These are phyloP conservation scores for Drosophila tropicalis DNA, from an alignment of 1,140 invertebrate genomes.

Conservation along the genomic window DNA sequence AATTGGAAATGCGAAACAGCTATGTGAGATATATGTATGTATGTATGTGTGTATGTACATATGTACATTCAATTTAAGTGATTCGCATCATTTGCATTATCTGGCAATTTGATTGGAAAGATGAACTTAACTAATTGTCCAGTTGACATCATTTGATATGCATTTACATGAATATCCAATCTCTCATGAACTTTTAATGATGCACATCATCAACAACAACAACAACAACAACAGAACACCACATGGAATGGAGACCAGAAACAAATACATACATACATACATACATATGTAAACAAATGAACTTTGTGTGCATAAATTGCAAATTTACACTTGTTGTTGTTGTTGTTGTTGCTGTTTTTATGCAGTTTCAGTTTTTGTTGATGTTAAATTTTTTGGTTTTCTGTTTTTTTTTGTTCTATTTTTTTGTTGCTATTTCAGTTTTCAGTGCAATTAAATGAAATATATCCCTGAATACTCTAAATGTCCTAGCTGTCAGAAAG, in stretches of 20 bases:
- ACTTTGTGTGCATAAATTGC: conserved; percentile 41
- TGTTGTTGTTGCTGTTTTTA: not conserved
- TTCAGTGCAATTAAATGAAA: conserved; percentile 33
- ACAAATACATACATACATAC: not conserved
- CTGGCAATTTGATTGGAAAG: conserved; percentile 20
- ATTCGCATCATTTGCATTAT: no score
- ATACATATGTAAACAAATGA: not conserved
- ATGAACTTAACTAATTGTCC: conserved; percentile 42
- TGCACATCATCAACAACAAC: conserved; percentile 42
- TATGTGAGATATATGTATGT: no score
- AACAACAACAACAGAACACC: conserved; percentile 10
- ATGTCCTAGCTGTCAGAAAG: no score
- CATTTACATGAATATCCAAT: conserved; percentile 21
- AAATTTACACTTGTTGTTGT: conserved; percentile 34
- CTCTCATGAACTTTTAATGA: conserved; percentile 41
- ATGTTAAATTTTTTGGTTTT: not conserved
- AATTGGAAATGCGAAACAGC: no score
- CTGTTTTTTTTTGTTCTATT: not conserved
- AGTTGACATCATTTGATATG: conserved; percentile 48
- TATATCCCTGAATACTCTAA: not conserved
- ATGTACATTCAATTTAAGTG: no score
- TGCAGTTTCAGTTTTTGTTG: not conserved
- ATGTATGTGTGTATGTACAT: no score
- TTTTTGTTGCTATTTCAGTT: not conserved
- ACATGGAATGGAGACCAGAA: conserved; percentile 8